phyloP scores from a whole-genome alignment of 1,140 invertebrate species.

The Hestina assimilis region DNA sequence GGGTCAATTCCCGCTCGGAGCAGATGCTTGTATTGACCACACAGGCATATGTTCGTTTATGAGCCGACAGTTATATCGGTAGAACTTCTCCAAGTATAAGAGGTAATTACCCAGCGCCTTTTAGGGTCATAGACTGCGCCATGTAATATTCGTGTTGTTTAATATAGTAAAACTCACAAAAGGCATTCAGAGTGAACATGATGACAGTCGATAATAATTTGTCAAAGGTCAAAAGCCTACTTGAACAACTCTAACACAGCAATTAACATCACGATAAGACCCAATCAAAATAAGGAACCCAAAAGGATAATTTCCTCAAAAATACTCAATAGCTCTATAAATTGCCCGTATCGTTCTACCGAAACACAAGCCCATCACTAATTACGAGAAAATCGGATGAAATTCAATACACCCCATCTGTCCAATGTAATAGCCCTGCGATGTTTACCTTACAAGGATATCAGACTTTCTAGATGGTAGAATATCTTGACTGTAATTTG shows the following conservation, averaged over 20 bases:
- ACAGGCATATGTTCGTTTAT: too few relatives aligned
- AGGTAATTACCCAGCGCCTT: too few relatives aligned
- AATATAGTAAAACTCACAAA: too few relatives aligned
- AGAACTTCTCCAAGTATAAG: too few relatives aligned
- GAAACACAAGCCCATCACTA: constrained; percentile 48
- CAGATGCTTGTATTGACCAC: too few relatives aligned
- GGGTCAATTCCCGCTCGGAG: too few relatives aligned
- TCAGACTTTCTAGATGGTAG: not conserved
- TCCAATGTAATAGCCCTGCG: constrained; percentile 34
- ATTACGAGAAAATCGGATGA: constrained; percentile 51
- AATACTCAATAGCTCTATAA: constrained; percentile 31
- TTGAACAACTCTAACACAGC: not conserved
- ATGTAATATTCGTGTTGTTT: too few relatives aligned
- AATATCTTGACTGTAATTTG: not conserved
- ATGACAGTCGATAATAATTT: too few relatives aligned
- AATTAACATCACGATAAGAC: not conserved
- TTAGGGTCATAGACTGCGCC: too few relatives aligned
- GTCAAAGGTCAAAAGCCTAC: not conserved
- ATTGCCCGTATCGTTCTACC: constrained; percentile 34
- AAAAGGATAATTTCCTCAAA: constrained; percentile 12
- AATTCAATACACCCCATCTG: constrained; percentile 33
- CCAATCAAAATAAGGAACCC: not conserved
- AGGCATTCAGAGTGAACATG: too few relatives aligned
- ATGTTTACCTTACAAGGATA: constrained; percentile 27
- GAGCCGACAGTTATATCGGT: too few relatives aligned